Conservation (phyloP, 1,140 invertebrate genomes). For the Manduca sexta region DNA sequence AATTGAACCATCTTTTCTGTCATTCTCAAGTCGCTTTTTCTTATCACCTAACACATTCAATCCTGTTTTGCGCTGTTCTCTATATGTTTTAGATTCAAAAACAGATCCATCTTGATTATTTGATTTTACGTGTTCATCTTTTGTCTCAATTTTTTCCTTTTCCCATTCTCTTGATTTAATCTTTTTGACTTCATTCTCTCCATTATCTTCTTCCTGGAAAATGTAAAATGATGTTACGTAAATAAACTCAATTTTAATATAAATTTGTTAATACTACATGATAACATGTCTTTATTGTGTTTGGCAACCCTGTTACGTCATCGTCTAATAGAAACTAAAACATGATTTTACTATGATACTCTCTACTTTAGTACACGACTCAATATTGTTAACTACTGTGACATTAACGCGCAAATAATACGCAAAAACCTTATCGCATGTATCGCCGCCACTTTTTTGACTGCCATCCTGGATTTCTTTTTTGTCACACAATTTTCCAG, state of each 20-base stretch:
- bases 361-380: too few species aligned
- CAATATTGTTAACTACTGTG: not conserved
- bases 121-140: constrained; percentile 63
- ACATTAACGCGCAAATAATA: not conserved
- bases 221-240: not conserved
- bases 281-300: too few species aligned
- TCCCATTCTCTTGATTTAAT: constrained; percentile 67
- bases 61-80: constrained; percentile 50
- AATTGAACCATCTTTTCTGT: constrained; percentile 38
- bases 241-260: not conserved
- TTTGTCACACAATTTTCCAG: constrained; percentile 41
- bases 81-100: constrained; percentile 58
- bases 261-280: too few species aligned
- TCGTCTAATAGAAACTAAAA: too few species aligned
- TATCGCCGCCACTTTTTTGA: constrained; percentile 57
- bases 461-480: constrained; percentile 39
- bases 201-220: constrained; percentile 63
- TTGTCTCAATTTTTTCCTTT: constrained; percentile 62
- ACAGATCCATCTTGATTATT: constrained; percentile 46
- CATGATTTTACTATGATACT: too few species aligned
- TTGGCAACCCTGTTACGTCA: too few species aligned
- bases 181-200: constrained; percentile 64
- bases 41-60: constrained; percentile 39
- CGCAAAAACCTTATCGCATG: constrained; percentile 44
- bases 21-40: constrained; percentile 56